Base-by-base conservation (phyloP, 2,888 invertebrate species). In the Luperina nickerlii region DNA sequence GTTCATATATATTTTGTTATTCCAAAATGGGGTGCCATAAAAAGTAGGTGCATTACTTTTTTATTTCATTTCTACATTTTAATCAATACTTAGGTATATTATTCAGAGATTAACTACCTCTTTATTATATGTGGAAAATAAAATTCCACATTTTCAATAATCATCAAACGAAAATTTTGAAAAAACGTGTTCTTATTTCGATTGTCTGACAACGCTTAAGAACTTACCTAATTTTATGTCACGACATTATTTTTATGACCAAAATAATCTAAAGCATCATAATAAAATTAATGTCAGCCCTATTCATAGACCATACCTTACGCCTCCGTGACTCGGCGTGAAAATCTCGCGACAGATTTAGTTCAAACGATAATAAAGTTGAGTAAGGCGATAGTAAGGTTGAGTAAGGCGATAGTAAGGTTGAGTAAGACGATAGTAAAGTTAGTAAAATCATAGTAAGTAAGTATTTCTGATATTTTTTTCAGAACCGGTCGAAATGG, bases 271-370 rank as follows among this genome's bases (percentile, higher is more conserved):
- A 63, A 77, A 54, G 1, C 66, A 63, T 62, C 15, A 67, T 45
- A 27, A 57, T 65, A 63, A 62, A 45, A 70, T 32, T 15, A 2
- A 71, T 68, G 73, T 57, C 86, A 84, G 65, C 84, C 84, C 84
- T 86, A 86, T 79, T 79, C 27, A n/a, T 13, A 57, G 38, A 69
- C 38, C 60, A 81, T 82, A 83, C 65, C 65, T 85, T 78, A 79
- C 85, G 83, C 87, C 90, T 84, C 60, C 82, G 65, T 83, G 86
- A 79, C 78, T 85, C 76, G 71, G 82, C 88, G 88, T 89, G 89
- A 89, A 91, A 90, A 91, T 89, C 86, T 84, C 81, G 85, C 83
- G 90, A 90, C 90, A 92, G 92, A 93, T 93, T 88, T 91, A 90
- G 92, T 90, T 75, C 92, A 90, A 89, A 54, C 66, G 91, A 93